Evolutionary conservation across 2,888 invertebrate species (phyloP).

Genomic region (Temnothorax rugatulus): DNA sequence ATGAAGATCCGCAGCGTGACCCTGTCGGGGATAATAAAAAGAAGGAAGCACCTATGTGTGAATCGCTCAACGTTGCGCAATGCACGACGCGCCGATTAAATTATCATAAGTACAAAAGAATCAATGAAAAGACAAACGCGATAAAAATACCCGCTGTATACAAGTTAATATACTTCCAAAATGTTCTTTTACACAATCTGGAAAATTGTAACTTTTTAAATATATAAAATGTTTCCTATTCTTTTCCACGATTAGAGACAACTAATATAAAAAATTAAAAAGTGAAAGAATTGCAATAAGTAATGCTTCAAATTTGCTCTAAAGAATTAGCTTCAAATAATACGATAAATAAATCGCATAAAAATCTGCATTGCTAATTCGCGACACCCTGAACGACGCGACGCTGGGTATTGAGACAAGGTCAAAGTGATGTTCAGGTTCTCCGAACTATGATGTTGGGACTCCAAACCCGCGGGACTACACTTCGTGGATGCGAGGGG

Average conservation of each 20-base stretch:
- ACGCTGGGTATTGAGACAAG: neutral
- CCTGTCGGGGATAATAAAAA: neutral
- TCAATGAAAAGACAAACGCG: neutral
- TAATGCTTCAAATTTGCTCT: neutral
- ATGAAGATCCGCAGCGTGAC: neutral
- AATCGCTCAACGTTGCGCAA: conserved; percentile 32
- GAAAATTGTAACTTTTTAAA: neutral
- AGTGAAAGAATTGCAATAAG: neutral
- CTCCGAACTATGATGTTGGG: neutral
- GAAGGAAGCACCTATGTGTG: neutral
- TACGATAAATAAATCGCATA: neutral
- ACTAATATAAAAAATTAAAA: neutral
- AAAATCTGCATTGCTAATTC: neutral
- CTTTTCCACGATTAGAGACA: neutral
- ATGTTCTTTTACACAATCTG: neutral
- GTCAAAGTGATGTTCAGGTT: conserved; percentile 10
- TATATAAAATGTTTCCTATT: no score
- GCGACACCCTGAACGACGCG: neutral
- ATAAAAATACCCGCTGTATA: neutral
- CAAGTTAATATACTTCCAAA: neutral
- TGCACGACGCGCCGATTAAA: neutral
- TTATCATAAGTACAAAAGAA: neutral
- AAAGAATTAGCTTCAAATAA: neutral
- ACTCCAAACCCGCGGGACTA: conserved; percentile 32
- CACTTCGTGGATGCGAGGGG: conserved; percentile 27